Evolutionary conservation across 2,888 invertebrate species (phyloP), one percentile per base, ranked within the genome.

Genomic region (Tromatobia lineatoria): DNA sequence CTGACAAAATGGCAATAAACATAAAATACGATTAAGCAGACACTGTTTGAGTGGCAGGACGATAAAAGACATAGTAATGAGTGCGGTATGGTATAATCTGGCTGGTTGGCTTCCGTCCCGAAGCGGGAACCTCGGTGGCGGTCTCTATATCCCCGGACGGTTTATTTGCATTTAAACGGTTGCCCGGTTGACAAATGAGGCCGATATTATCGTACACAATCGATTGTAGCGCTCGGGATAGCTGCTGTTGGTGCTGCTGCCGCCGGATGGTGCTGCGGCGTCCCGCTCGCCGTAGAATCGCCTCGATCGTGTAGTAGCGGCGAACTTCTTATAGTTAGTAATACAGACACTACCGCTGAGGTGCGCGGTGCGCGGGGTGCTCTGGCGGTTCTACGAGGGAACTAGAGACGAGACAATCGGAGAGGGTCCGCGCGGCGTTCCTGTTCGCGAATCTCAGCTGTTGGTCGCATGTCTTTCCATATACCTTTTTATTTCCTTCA

Each of bases 161-260:
- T 85, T 86, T 87, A 91, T 92, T 92, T 91, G 90, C 92, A 92
- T 92, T 91, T 89, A 92, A 92, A 90, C 88, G 90, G 88, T 85
- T 88, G 81, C 87, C 87, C 85, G 86, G 88, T 87, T 91, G 92
- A 92, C 92, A 92, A 92, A 92, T 92, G 92, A 92, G 91, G 80
- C 87, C 89, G 91, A 90, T 91, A 91, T 90, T 90, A 91, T 91
- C 91, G 90, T 88, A 91, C 91, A 92, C 91, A 92, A 92, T 92
- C 90, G 91, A 91, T 90, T 88, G 89, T 82, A 81, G 83, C 75
- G 71, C 54, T 57, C 57, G 67, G 50, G 20, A 34, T 42, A 18
- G 23, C 45, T 52, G 45, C 42, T 52, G 52, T 7, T 18, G 38
- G 34, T 34, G 54, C 34, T 38, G 10, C 10, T 38, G 29, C 4